Evolutionary conservation across 2,113 vertebrate species (phyloP).

Genomic region (Aegypius monachus): DNA sequence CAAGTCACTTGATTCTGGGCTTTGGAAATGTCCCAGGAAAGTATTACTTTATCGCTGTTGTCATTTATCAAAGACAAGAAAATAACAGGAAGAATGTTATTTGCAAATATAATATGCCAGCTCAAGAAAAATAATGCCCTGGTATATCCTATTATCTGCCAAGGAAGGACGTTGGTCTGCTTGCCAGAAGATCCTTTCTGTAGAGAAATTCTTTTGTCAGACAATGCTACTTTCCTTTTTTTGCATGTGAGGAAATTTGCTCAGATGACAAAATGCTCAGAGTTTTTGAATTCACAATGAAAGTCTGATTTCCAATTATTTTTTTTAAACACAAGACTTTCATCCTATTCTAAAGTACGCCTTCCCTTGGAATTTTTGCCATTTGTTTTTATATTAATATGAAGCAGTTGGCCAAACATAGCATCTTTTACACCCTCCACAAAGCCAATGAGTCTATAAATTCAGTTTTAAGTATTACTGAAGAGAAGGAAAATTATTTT

Average conservation of each 20-base stretch:
- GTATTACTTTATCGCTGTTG: accelerated
- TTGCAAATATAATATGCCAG: background rate
- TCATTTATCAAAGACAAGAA: background rate
- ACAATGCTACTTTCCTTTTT: background rate
- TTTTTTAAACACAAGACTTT: background rate
- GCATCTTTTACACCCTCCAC: background rate
- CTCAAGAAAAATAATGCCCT: background rate
- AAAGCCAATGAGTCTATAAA: background rate
- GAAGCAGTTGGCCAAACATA: background rate
- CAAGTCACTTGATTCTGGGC: background rate
- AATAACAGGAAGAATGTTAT: background rate
- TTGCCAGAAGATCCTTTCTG: background rate
- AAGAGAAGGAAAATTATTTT: background rate
- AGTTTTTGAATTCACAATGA: background rate
- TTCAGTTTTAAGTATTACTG: background rate
- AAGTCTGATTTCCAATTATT: background rate
- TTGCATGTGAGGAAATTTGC: background rate
- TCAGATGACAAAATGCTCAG: background rate
- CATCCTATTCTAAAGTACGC: background rate
- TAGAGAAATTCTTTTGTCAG: background rate
- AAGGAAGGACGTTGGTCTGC: background rate
- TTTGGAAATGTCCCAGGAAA: background rate
- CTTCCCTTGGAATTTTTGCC: background rate
- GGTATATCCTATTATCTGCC: background rate
- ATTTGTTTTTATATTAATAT: background rate